Percentiles rank a stretch among this genome's conserved stretches.
Conservation (phyloP, 2,888 invertebrate species). For the Esperia sulphurella region DNA sequence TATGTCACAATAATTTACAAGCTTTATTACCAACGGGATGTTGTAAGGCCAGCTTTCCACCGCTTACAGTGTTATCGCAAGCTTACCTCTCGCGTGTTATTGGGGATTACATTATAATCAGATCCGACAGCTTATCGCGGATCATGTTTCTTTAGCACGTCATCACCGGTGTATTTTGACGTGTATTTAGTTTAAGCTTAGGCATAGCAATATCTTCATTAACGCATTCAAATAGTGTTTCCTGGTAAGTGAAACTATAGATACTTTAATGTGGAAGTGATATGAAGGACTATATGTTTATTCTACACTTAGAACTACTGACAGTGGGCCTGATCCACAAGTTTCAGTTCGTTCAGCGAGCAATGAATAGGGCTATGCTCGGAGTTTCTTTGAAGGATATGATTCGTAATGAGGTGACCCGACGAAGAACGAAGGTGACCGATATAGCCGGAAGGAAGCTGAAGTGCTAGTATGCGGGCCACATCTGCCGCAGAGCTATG, state of each 20-base stretch:
- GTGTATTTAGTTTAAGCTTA: constrained; percentile 9
- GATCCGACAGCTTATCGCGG: constrained; percentile 21
- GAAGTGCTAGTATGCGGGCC: no score
- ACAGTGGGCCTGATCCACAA: no score
- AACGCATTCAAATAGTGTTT: not conserved
- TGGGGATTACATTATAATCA: constrained; percentile 51
- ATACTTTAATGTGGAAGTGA: not conserved
- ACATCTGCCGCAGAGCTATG: no score
- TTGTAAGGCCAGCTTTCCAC: constrained; percentile 6
- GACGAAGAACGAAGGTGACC: no score
- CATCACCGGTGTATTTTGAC: constrained; percentile 7
- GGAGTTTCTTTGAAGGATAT: no score
- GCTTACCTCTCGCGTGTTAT: constrained; percentile 35
- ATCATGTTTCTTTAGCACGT: constrained; percentile 12
- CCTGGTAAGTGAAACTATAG: not conserved
- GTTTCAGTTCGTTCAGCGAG: no score
- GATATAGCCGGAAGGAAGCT: no score
- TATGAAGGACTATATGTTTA: no score
- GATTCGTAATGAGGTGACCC: no score
- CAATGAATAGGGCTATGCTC: no score
- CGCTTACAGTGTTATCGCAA: constrained; percentile 4
- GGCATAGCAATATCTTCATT: constrained; percentile 7
- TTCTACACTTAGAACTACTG: no score
- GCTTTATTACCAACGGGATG: constrained; percentile 17
- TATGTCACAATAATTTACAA: constrained; percentile 25